Evolutionary conservation across 2,888 invertebrate genomes (phyloP).

Genomic region (Tenodera sinensis): DNA sequence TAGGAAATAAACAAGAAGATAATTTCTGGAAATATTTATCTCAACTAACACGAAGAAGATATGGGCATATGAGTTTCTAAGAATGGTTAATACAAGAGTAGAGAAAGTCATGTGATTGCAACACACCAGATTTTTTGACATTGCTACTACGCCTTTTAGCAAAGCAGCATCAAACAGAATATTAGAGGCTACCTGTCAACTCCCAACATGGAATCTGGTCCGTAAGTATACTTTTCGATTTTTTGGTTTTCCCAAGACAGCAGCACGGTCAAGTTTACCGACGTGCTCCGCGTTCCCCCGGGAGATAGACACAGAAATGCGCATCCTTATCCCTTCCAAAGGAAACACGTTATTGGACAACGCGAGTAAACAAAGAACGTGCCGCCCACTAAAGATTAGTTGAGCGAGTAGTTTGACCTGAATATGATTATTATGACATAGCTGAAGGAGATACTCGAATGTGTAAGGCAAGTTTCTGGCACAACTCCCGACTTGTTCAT

Average conservation of each 20-base stretch:
- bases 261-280: background rate
- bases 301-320: background rate
- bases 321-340: background rate
- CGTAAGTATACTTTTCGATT: background rate
- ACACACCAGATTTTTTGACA: too few relatives aligned
- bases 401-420: background rate
- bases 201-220: background rate
- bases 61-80: too few relatives aligned
- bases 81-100: too few relatives aligned
- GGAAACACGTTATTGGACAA: background rate
- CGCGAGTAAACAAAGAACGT: background rate
- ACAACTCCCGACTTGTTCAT: background rate
- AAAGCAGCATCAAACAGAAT: background rate
- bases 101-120: too few relatives aligned
- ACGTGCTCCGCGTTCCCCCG: background rate
- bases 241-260: background rate
- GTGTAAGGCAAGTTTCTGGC: background rate
- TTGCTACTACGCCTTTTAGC: too few relatives aligned
- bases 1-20: too few relatives aligned
- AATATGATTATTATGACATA: background rate
- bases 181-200: background rate
- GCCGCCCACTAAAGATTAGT: background rate
- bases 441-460: background rate
- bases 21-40: too few relatives aligned
- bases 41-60: too few relatives aligned